Percentiles rank a stretch among this genome's conserved stretches.
phyloP scores from a whole-genome alignment of 2,888 invertebrate genomes.

The Cheilosia soror region DNA sequence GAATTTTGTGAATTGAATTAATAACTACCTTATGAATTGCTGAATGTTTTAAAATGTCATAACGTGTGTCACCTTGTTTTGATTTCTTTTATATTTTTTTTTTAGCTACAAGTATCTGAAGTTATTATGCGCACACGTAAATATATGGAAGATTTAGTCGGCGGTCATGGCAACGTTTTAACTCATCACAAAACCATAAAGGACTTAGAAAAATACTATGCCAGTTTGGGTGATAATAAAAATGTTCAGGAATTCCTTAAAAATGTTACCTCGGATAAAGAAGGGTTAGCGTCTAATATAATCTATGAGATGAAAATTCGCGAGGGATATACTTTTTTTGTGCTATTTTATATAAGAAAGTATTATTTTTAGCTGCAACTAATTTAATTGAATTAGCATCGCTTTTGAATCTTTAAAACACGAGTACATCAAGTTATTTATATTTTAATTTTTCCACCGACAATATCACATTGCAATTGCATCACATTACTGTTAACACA shows the following conservation, averaged over 20 bases:
- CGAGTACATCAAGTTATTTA: no score
- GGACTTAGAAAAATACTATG: slow-evolving; percentile 93
- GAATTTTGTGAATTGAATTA: background rate
- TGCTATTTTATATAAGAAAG: background rate
- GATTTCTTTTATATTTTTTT: slow-evolving; percentile 45
- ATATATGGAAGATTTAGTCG: slow-evolving; percentile 96
- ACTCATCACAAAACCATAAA: slow-evolving; percentile 94
- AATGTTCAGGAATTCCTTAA: slow-evolving; percentile 95
- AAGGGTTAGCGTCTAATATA: slow-evolving; percentile 88
- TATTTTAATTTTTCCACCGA: no score
- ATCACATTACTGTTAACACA: no score
- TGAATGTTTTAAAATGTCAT: slow-evolving; percentile 13
- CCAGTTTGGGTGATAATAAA: slow-evolving; percentile 90
- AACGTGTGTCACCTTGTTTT: slow-evolving; percentile 25
- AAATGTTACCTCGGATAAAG: slow-evolving; percentile 95
- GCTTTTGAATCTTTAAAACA: no score
- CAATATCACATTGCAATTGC: no score
- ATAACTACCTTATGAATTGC: background rate
- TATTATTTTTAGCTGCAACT: slow-evolving; percentile 30
- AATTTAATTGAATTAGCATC: background rate
- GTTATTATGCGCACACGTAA: slow-evolving; percentile 97
- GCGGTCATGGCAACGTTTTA: slow-evolving; percentile 93
- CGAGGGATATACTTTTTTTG: slow-evolving; percentile 18
- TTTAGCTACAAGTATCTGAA: slow-evolving; percentile 97
- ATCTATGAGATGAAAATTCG: background rate